Conservation (phyloP, 1,140 invertebrate genomes). For the Orius insidiosus region DNA sequence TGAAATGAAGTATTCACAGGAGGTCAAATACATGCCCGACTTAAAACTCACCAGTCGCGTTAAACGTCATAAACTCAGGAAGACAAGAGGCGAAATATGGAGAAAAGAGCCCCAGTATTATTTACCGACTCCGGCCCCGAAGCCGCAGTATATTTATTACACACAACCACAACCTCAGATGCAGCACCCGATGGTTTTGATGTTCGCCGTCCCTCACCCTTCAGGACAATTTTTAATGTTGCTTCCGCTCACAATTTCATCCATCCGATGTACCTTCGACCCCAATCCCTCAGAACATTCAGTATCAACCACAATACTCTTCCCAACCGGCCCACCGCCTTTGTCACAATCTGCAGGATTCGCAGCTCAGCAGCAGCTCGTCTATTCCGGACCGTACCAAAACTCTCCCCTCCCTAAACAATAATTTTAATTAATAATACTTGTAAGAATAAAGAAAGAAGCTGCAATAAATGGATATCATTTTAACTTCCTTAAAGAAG, state of each 20-base stretch:
- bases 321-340: not conserved
- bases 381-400: conserved; percentile 1
- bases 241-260: conserved; percentile 4
- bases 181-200: conserved; percentile 1
- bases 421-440: too few relatives aligned
- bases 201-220: conserved; percentile 8
- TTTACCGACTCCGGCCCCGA: not conserved
- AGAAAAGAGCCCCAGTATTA: not conserved
- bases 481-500: too few relatives aligned
- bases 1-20: not conserved
- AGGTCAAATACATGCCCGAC: not conserved
- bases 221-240: conserved; percentile 3
- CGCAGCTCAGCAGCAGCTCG: conserved; percentile 4
- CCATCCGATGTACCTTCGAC: not conserved
- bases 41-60: not conserved
- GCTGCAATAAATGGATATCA: too few relatives aligned
- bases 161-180: not conserved
- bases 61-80: too few relatives aligned
- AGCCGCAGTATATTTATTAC: conserved; percentile 7
- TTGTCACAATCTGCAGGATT: conserved; percentile 1
- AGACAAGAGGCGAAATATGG: too few relatives aligned
- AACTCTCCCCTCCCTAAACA: not conserved
- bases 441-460: too few relatives aligned
- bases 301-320: not conserved
- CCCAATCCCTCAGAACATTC: not conserved